A percentile compares a stretch with the other conserved stretches of the same genome.
Conservation (phyloP, 2,113 vertebrate species). For the Anolis sagrei region DNA sequence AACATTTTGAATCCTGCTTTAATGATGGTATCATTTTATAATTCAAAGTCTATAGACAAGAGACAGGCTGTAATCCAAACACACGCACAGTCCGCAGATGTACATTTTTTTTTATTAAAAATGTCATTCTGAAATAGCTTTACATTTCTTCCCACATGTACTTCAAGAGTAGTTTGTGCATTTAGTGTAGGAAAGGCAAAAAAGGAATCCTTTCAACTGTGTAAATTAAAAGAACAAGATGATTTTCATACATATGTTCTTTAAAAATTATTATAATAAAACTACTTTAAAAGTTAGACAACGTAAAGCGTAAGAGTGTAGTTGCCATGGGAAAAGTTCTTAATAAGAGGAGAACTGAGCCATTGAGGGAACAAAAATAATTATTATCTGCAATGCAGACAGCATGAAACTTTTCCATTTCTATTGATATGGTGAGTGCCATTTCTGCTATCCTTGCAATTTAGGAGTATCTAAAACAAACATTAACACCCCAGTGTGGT, state of each 20-base stretch:
- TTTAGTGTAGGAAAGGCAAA: not conserved
- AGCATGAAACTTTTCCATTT: no score
- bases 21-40: not conserved
- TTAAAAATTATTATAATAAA: no score
- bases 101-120: not conserved
- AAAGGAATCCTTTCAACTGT: not conserved
- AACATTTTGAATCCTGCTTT: not conserved
- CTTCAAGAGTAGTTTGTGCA: not conserved
- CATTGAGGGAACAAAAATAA: no score
- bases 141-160: not conserved
- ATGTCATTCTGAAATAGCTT: not conserved
- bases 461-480: no score
- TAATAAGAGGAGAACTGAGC: no score
- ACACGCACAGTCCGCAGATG: not conserved
- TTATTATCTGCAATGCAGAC: no score
- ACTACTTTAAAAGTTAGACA: no score
- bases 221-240: not conserved
- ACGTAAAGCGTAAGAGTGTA: no score
- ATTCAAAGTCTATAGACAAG: not conserved
- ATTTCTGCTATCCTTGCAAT: no score
- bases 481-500: no score
- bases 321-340: no score
- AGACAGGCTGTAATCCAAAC: not conserved
- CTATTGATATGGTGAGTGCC: no score
- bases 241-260: not conserved